Evolutionary conservation across 2,113 vertebrate genomes (phyloP).

Genomic region (Stomatorhinus ivindoensis): DNA sequence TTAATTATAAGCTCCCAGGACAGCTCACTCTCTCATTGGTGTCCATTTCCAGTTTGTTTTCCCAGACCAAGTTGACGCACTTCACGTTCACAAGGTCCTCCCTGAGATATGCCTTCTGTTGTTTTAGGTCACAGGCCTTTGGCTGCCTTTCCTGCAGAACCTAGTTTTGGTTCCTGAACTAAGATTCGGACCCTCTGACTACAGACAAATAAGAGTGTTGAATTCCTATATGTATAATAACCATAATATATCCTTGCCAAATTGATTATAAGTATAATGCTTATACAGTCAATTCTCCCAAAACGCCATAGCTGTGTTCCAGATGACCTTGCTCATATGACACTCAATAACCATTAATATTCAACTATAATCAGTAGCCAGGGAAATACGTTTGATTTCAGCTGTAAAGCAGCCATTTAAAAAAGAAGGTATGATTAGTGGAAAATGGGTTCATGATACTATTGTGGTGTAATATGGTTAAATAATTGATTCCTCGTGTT

Average conservation of each 20-base stretch:
- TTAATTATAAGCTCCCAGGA: neutral
- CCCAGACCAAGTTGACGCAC: neutral
- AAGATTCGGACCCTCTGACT: neutral
- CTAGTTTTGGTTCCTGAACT: neutral
- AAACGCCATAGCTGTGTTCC: neutral
- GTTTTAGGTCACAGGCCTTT: neutral
- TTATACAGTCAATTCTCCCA: neutral
- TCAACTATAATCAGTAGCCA: neutral
- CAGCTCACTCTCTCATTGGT: neutral
- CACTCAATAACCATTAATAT: neutral
- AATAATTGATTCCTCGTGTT: constrained; percentile 31
- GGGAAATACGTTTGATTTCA: neutral
- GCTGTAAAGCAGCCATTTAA: constrained; percentile 12
- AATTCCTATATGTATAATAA: neutral
- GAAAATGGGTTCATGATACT: constrained; percentile 22
- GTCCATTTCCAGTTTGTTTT: neutral
- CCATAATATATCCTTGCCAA: neutral
- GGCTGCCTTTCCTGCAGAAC: neutral
- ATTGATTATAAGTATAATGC: neutral
- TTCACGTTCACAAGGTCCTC: neutral
- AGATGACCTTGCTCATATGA: neutral
- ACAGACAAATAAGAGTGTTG: neutral
- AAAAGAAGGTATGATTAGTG: constrained; percentile 44
- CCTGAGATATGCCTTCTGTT: neutral
- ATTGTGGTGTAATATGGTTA: constrained; percentile 32